These are phyloP conservation scores for Drosophila nigrodunni DNA, from an alignment of 1,140 invertebrate genomes.

Conservation along the genomic window DNA sequence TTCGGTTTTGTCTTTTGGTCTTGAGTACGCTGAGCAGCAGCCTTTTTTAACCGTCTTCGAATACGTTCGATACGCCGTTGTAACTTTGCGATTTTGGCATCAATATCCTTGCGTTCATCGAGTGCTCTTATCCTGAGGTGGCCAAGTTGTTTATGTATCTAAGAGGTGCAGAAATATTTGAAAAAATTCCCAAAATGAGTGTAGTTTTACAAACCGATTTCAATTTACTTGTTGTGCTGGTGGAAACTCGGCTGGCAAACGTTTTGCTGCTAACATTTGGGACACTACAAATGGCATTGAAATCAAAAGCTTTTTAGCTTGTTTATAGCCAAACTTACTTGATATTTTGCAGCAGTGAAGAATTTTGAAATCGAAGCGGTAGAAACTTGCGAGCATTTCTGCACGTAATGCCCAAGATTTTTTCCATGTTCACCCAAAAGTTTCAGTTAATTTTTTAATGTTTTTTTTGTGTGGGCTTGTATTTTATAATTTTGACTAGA, in stretches of 20 bases:
- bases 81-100: conserved; percentile 6
- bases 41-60: not conserved
- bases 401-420: not conserved
- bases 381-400: not conserved
- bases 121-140: not conserved
- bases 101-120: not conserved
- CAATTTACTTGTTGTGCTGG: not conserved
- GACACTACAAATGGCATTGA: not conserved
- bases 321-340: not conserved
- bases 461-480: not conserved
- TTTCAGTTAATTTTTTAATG: not conserved
- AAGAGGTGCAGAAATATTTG: not conserved
- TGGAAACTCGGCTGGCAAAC: not conserved
- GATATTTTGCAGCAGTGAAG: conserved; percentile 4
- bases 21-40: not conserved
- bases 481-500: conserved; percentile 2
- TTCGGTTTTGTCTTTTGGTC: not conserved
- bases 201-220: not conserved
- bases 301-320: not conserved
- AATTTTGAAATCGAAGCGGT: not conserved
- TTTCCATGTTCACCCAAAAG: conserved; percentile 6
- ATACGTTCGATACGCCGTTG: conserved; percentile 14
- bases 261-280: not conserved
- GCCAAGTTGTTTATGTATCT: not conserved
- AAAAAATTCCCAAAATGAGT: not conserved